phyloP scores from a whole-genome alignment of 1,140 invertebrate genomes.

The Drosophila pseudoobscura region DNA sequence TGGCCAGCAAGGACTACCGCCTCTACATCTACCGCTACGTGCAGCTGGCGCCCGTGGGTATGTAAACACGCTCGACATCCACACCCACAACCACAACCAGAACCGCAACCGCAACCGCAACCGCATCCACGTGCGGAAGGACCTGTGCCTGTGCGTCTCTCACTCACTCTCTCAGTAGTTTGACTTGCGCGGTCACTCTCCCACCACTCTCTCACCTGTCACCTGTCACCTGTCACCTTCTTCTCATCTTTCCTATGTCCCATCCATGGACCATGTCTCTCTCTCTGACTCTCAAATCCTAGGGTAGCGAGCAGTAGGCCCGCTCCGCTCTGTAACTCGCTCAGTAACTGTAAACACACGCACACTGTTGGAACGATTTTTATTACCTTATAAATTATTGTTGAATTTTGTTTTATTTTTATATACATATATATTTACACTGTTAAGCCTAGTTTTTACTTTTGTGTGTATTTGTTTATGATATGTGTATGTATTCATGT shows the following conservation, averaged over 20 bases:
- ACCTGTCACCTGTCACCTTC: not conserved
- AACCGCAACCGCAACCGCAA: conserved; percentile 22
- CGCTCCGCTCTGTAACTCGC: conserved; percentile 32
- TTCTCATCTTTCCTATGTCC: conserved; percentile 26
- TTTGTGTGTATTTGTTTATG: conserved; percentile 58
- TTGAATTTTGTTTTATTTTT: conserved; percentile 79
- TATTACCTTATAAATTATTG: conserved; percentile 80
- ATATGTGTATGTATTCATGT: conserved; percentile 51
- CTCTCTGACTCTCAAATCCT: conserved; percentile 12
- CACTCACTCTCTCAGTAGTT: conserved; percentile 51
- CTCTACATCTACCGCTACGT: conserved; percentile 99
- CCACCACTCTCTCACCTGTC: conserved; percentile 1
- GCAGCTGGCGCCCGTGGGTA: conserved; percentile 93
- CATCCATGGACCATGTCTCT: not conserved
- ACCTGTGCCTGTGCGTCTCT: conserved; percentile 16
- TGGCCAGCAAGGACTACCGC: conserved; percentile 99
- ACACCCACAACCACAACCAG: conserved; percentile 9
- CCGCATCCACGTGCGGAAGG: conserved; percentile 21
- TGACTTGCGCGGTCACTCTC: conserved; percentile 72
- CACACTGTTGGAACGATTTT: conserved; percentile 60
- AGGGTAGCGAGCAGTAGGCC: too few relatives aligned
- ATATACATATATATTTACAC: conserved; percentile 52
- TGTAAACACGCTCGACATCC: conserved; percentile 85
- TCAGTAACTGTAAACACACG: conserved; percentile 38
- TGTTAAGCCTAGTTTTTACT: conserved; percentile 62